phyloP scores from a whole-genome alignment of 2,888 invertebrate genomes.

The Philaethria dido region DNA sequence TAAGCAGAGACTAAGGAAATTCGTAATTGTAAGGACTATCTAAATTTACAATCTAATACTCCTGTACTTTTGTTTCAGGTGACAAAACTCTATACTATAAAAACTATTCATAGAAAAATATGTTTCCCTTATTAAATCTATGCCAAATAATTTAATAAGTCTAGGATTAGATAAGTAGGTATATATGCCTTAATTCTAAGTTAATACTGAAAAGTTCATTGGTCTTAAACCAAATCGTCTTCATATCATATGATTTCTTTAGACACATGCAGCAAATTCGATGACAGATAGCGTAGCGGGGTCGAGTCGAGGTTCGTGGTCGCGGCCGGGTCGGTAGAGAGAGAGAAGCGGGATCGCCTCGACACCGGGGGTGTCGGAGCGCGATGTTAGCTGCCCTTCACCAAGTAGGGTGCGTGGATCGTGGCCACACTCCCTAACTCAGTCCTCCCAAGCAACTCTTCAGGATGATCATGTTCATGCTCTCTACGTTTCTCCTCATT shows the following conservation, averaged over 20 bases:
- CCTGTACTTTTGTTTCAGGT: constrained; percentile 40
- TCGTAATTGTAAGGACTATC: constrained; percentile 27
- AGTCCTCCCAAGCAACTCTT: constrained; percentile 64
- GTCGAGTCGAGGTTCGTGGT: constrained; percentile 48
- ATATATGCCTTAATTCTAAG: not conserved
- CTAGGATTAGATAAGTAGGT: constrained; percentile 4
- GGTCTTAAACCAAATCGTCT: constrained; percentile 73
- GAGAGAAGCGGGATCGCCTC: constrained; percentile 48
- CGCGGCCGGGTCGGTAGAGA: constrained; percentile 48
- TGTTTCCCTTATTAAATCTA: constrained; percentile 45
- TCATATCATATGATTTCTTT: constrained; percentile 74
- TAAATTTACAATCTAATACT: constrained; percentile 29
- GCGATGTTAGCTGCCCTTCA: constrained; percentile 72
- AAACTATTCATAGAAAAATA: constrained; percentile 63
- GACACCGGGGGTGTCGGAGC: constrained; percentile 52
- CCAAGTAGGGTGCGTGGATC: constrained; percentile 69
- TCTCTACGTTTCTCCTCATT: constrained; percentile 87
- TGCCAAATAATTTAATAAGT: not conserved
- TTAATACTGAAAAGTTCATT: constrained; percentile 49
- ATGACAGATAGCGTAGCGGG: constrained; percentile 56
- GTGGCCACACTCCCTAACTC: constrained; percentile 71
- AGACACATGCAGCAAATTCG: constrained; percentile 55
- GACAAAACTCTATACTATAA: constrained; percentile 45
- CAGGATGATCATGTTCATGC: constrained; percentile 70
- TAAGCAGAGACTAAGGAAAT: constrained; percentile 32